Evolutionary conservation across 1,140 invertebrate species (phyloP), one percentile per base, ranked within the genome.

Genomic region (Achatina immaculata): DNA sequence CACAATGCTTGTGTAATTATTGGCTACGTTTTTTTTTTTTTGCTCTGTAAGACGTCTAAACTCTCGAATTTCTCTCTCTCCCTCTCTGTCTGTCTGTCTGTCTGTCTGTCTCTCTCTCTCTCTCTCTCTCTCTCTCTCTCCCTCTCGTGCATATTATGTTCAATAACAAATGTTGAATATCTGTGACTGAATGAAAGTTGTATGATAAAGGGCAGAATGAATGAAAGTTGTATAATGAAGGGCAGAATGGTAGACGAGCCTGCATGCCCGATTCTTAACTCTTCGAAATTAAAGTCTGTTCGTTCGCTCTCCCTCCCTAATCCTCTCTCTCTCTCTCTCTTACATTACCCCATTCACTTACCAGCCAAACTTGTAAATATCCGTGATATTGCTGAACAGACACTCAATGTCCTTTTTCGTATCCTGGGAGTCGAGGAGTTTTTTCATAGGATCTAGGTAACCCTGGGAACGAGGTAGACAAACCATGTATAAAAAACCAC

Each of bases 341-440:
- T 11, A 36, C n/a, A 66, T 24, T 9, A n/a, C n/a, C n/a, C n/a
- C n/a, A n/a, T n/a, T 66, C 31, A 79, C 86, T 84, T 87, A 95
- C 95, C 94, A 95, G 91, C 98, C 98, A 91, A 98, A 98, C 85
- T 94, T 91, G 89, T 95, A 96, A 88, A 99, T 98, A 87, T 96
- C 95, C 90, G 97, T 95, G 80, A 99, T 95, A 91, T 98, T 98
- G 86, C 96, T 95, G 92, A 98, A 99, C 62, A 98, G 93, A 89
- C 95, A 94, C 68, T 93, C 92, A 72, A 96, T 92, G 88, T 97
- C 94, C 62, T 94, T 92, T 6, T 91, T 81, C 42, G 93, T 92
- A 24, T 95, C 92, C 82, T 94, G 93, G 74, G 81, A 19, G 66
- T 78, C 19, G 94, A 93, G 24, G 94, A 93, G 77, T 91, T 55